Evolutionary conservation across 2,113 vertebrate genomes (phyloP).

Genomic region (Machaerirhynchus nigripectus): DNA sequence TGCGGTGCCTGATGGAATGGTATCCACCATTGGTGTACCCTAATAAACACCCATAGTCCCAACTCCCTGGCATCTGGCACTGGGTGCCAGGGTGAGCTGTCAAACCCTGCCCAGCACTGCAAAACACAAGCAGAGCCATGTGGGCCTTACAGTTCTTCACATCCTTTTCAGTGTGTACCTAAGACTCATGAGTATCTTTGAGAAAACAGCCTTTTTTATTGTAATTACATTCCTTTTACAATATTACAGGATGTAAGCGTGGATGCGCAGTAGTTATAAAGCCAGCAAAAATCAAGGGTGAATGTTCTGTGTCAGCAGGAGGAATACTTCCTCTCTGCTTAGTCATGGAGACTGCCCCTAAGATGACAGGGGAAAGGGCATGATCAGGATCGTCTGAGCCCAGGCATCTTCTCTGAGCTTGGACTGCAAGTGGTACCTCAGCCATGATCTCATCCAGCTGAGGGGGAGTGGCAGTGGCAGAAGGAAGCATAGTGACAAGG

Average conservation of each 20-base stretch:
- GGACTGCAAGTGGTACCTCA: rapidly evolving
- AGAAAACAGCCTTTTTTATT: background rate
- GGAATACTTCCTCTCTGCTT: background rate
- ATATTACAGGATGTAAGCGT: background rate
- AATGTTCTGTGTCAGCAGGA: background rate
- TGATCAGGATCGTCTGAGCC: background rate
- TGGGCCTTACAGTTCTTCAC: background rate
- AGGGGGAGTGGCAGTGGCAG: background rate
- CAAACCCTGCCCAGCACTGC: background rate
- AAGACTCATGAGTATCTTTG: background rate
- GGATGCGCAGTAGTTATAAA: background rate
- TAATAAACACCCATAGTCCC: background rate
- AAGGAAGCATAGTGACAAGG: background rate
- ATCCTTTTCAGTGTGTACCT: background rate
- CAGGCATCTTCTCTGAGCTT: background rate
- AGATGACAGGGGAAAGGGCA: rapidly evolving
- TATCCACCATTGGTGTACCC: rapidly evolving
- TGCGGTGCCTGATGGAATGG: background rate
- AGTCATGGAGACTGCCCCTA: background rate
- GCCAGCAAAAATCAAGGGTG: background rate
- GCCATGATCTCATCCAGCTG: background rate
- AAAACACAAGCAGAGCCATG: background rate
- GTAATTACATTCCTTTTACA: background rate
- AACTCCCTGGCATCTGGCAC: background rate
- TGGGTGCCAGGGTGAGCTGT: background rate